These are phyloP conservation scores for Abscondita cerata DNA, from an alignment of 2,888 invertebrate species.

Conservation along the genomic window DNA sequence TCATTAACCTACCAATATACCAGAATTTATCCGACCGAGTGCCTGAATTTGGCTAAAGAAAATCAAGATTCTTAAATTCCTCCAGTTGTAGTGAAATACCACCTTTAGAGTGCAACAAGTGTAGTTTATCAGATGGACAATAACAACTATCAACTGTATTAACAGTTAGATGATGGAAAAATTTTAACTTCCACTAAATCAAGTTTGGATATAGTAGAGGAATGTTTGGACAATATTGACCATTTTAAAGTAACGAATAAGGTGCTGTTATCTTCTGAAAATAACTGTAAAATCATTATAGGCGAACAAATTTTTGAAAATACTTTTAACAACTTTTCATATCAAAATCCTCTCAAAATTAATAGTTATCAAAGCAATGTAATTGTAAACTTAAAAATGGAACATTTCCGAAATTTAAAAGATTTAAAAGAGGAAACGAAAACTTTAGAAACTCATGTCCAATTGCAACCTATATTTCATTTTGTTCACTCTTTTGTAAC, in stretches of 20 bases:
- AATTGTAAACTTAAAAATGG: too few relatives aligned
- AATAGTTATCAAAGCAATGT: too few relatives aligned
- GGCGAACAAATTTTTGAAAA: conserved; percentile 14
- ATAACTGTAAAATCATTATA: conserved; percentile 24
- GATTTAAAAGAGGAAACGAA: too few relatives aligned
- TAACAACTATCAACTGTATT: conserved; percentile 17
- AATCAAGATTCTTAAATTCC: conserved; percentile 22
- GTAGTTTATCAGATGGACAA: conserved; percentile 5
- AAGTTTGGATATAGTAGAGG: conserved; percentile 11
- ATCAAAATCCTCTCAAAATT: too few relatives aligned
- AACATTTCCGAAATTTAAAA: too few relatives aligned
- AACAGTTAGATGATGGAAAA: conserved; percentile 10
- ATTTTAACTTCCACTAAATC: conserved; percentile 8
- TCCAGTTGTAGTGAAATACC: conserved; percentile 25
- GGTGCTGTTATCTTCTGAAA: conserved; percentile 15
- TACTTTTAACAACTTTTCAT: too few relatives aligned
- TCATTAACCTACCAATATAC: conserved; percentile 10
- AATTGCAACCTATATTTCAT: too few relatives aligned
- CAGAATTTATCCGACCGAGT: conserved; percentile 30
- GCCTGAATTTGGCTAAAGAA: too few relatives aligned
- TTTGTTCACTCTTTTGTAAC: too few relatives aligned
- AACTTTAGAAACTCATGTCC: too few relatives aligned
- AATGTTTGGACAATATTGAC: conserved; percentile 11
- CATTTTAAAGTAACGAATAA: conserved; percentile 8
- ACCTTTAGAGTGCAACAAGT: conserved; percentile 8